Evolutionary conservation across 1,140 invertebrate genomes (phyloP).

Genomic region (Battus philenor): DNA sequence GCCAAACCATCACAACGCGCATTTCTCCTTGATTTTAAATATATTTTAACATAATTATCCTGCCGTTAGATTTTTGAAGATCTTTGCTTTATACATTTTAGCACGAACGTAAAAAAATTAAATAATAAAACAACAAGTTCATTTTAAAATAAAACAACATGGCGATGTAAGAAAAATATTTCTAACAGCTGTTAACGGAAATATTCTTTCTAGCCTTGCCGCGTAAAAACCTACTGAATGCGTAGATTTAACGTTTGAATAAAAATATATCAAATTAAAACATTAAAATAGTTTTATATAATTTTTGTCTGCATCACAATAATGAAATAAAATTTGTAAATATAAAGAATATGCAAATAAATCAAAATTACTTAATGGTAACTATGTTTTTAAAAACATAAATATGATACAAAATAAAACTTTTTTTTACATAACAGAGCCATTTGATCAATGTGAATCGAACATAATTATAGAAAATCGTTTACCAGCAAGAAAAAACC

Average conservation of each 20-base stretch:
- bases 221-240: too few species aligned
- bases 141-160: too few species aligned
- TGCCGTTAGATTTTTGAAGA: too few species aligned
- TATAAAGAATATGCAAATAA: slow-evolving; percentile 17
- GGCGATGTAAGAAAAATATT: too few species aligned
- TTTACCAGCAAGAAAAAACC: background rate
- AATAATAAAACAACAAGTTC: too few species aligned
- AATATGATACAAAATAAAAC: slow-evolving; percentile 19
- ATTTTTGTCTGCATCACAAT: slow-evolving; percentile 13
- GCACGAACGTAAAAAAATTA: too few species aligned
- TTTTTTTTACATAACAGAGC: slow-evolving; percentile 17
- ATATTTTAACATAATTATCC: too few species aligned
- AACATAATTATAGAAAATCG: background rate
- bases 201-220: background rate
- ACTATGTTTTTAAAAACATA: slow-evolving; percentile 22
- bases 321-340: slow-evolving; percentile 15
- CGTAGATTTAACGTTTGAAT: slow-evolving; percentile 2
- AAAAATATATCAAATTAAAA: slow-evolving; percentile 7
- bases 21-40: too few species aligned
- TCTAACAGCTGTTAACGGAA: too few species aligned
- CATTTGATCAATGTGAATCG: background rate
- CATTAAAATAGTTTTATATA: slow-evolving; percentile 2
- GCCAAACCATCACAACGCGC: too few species aligned
- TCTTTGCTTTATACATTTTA: too few species aligned
- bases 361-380: slow-evolving; percentile 26